A percentile compares a stretch with the other conserved stretches of the same genome.
Evolutionary conservation across 2,113 vertebrate species (phyloP).

Genomic region (Noctilio leporinus): DNA sequence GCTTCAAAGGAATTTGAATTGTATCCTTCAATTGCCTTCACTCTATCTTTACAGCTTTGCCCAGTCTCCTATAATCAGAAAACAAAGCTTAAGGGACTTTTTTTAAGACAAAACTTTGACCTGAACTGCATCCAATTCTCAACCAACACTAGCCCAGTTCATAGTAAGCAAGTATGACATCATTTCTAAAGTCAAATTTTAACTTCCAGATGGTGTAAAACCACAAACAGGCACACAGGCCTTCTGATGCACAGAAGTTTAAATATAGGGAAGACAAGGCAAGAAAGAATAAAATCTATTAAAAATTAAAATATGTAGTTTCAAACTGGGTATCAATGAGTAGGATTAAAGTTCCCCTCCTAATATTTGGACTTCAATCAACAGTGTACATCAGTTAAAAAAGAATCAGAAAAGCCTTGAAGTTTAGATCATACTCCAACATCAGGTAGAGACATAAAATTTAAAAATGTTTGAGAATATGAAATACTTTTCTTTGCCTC

Average conservation of each 20-base stretch:
- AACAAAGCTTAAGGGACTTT: slow-evolving; percentile 6
- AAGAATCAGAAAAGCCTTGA: slow-evolving; percentile 62
- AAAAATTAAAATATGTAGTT: slow-evolving; percentile 25
- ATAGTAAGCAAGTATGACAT: slow-evolving; percentile 68
- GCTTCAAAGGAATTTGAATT: slow-evolving; percentile 61
- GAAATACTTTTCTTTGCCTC: slow-evolving; percentile 77
- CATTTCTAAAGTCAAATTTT: slow-evolving; percentile 67
- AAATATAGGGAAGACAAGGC: not conserved
- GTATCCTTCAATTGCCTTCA: slow-evolving; percentile 55
- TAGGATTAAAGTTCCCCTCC: not conserved
- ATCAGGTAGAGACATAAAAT: slow-evolving; percentile 74
- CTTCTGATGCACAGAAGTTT: slow-evolving; percentile 51
- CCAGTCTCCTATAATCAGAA: slow-evolving; percentile 52
- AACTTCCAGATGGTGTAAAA: slow-evolving; percentile 74
- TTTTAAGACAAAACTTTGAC: slow-evolving; percentile 60
- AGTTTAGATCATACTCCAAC: slow-evolving; percentile 51
- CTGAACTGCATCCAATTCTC: slow-evolving; percentile 66
- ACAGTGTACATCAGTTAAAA: slow-evolving; percentile 34
- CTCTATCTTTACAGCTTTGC: slow-evolving; percentile 55
- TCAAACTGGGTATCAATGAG: not conserved
- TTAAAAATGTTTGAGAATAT: slow-evolving; percentile 74
- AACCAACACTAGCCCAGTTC: slow-evolving; percentile 58
- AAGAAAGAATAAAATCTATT: not conserved
- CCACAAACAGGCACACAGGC: slow-evolving; percentile 44
- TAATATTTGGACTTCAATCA: slow-evolving; percentile 7